These are phyloP conservation scores for Cryptus armator DNA, from an alignment of 2,888 invertebrate genomes.

Conservation along the genomic window DNA sequence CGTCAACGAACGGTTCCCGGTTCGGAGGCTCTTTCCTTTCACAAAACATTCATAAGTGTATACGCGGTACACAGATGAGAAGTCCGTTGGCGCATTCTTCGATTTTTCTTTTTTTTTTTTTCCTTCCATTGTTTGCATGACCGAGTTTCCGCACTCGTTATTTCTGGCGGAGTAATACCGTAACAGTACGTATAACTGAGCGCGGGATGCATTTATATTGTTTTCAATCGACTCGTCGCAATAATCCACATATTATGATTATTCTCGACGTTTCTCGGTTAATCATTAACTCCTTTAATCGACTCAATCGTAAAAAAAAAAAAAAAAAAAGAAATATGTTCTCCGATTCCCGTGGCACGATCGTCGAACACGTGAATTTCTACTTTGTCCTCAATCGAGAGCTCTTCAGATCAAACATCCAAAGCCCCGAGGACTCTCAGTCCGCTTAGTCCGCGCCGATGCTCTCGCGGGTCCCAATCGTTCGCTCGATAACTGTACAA, in stretches of 20 bases:
- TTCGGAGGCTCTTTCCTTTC: constrained; percentile 20
- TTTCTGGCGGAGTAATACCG: not conserved
- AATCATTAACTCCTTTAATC: not conserved
- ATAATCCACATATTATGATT: not conserved
- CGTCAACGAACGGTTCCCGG: constrained; percentile 19
- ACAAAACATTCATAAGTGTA: constrained; percentile 21
- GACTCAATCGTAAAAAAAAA: not conserved
- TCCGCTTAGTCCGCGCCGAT: not conserved
- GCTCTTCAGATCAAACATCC: constrained; percentile 4
- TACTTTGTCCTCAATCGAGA: constrained; percentile 49
- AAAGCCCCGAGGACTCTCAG: not conserved
- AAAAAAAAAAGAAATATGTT: not conserved
- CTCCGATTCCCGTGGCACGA: constrained; percentile 27
- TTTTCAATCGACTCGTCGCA: not conserved
- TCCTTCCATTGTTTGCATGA: constrained; percentile 45
- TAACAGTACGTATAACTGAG: not conserved
- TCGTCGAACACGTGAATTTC: constrained; percentile 54
- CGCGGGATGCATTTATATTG: constrained; percentile 1
- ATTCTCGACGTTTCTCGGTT: not conserved
- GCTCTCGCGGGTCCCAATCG: constrained; percentile 27
- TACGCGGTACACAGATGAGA: not conserved
- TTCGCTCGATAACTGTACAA: constrained; percentile 64
- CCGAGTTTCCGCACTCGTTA: constrained; percentile 58
- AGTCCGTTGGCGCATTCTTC: not conserved
- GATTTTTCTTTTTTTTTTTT: constrained; percentile 21